Base-by-base conservation (phyloP, 1,140 invertebrate species). In the Drosophila malerkotliana region DNA sequence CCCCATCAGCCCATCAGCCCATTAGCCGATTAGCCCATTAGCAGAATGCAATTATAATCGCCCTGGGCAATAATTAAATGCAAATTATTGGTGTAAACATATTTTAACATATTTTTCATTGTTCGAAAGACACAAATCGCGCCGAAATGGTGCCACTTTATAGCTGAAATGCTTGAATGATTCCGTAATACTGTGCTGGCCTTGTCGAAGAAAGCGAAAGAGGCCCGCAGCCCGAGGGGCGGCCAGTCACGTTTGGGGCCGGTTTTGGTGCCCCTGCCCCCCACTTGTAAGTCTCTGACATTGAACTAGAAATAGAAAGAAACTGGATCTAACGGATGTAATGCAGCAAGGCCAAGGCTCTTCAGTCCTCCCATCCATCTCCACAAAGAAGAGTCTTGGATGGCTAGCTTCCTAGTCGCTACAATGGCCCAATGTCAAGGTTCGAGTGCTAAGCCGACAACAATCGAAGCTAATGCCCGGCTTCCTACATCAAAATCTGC, bases 21-120 rank as follows among this genome's bases (percentile, higher is more conserved):
- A 21, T 21, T 2, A 21, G 18, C 1, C 18, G 1, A 21, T 21
- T 3, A 21, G 21, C 21, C 21, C n/a, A 61, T 61, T 51, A 28
- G 26, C 6, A 28, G 26, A 28, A 28, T 28, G 34, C 34, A 62
- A 52, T 69, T 41, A 8, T 21, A 47, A 47, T 47, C 21, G 18
- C 18, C 6, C 10, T 21, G 7, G 24, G 26, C 34, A 48, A 32
- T 78, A 67, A 78, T 81, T 82, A 81, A 81, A 82, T 82, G 73
- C 68, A 81, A 78, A 82, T 80, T 26, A 34, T 44, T 48, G 26
- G 4, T 6, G 26, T 28, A 28, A 37, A 3, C 2, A 4, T 21
- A 41, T 18, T 21, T 24, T 47, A 47, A 15, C 44, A 45, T 45
- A 24, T 48, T 72, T 48, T 72, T 55, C n/a, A 60, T 68, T 61